Conservation (phyloP, 2,888 invertebrate genomes). For the Hesperia comma region DNA sequence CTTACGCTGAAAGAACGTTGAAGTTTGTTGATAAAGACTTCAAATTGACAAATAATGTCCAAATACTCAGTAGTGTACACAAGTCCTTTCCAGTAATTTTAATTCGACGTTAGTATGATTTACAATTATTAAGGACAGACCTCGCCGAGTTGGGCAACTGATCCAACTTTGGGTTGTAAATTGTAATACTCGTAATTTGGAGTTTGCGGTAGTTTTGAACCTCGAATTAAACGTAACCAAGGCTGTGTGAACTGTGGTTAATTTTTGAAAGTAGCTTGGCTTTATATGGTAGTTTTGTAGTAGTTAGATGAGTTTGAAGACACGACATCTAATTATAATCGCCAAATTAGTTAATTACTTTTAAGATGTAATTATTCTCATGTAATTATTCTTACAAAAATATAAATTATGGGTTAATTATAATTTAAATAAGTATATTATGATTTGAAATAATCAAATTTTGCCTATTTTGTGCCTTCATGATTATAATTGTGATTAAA, state of each 20-base stretch:
- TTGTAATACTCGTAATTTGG: conserved; percentile 27
- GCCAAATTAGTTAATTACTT: neutral
- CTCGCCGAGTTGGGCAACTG: conserved; percentile 54
- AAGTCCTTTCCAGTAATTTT: conserved; percentile 5
- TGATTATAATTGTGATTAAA: no score
- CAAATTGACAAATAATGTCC: no score
- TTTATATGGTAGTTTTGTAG: neutral
- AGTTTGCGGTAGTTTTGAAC: conserved; percentile 48
- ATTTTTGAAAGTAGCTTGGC: conserved; percentile 15
- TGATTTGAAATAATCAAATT: no score
- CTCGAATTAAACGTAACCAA: conserved; percentile 45
- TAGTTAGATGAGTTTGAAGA: neutral
- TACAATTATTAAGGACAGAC: conserved; percentile 46
- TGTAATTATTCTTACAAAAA: no score
- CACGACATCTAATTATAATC: conserved; percentile 9
- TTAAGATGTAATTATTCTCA: neutral
- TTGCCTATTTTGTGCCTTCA: no score
- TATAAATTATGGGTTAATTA: no score
- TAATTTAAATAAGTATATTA: no score
- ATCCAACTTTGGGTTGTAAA: conserved; percentile 50
- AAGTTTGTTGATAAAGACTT: no score
- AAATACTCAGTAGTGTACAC: neutral
- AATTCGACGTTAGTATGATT: conserved; percentile 42
- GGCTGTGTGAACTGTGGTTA: conserved; percentile 40
- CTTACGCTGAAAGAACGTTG: no score